Evolutionary conservation across 2,113 vertebrate species (phyloP).

Genomic region (Tetrax tetrax): DNA sequence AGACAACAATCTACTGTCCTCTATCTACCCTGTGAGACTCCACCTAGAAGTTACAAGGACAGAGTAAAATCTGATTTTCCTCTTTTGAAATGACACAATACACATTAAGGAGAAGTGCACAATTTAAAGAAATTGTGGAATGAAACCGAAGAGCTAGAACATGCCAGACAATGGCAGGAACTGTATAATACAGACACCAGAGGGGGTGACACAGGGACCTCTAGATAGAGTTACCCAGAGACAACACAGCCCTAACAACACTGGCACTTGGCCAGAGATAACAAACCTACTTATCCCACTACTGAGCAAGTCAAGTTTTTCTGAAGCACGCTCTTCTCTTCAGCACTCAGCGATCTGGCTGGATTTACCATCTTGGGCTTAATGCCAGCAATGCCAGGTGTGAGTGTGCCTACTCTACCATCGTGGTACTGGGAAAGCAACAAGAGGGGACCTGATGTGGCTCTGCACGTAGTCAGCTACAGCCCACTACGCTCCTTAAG

Average conservation of each 20-base stretch:
- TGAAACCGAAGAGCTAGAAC: neutral
- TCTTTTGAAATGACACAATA: neutral
- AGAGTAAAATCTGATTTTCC: neutral
- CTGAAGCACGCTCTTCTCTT: neutral
- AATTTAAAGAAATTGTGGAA: neutral
- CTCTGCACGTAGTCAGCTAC: neutral
- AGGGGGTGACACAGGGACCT: neutral
- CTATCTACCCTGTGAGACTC: neutral
- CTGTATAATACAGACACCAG: neutral
- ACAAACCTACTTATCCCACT: neutral
- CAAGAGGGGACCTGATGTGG: neutral
- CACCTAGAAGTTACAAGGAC: neutral
- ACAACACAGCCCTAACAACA: neutral
- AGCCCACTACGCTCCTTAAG: neutral
- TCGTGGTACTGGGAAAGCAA: neutral
- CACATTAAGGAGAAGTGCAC: neutral
- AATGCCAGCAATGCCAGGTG: accelerated
- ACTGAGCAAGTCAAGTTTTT: neutral
- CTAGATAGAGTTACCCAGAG: neutral
- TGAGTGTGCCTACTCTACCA: neutral
- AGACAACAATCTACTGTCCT: neutral
- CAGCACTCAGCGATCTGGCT: accelerated
- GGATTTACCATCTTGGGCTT: neutral
- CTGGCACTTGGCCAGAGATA: neutral
- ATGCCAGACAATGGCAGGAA: neutral